Conservation (phyloP, 2,797 vertebrate genomes). For the Balearica regulorum region DNA sequence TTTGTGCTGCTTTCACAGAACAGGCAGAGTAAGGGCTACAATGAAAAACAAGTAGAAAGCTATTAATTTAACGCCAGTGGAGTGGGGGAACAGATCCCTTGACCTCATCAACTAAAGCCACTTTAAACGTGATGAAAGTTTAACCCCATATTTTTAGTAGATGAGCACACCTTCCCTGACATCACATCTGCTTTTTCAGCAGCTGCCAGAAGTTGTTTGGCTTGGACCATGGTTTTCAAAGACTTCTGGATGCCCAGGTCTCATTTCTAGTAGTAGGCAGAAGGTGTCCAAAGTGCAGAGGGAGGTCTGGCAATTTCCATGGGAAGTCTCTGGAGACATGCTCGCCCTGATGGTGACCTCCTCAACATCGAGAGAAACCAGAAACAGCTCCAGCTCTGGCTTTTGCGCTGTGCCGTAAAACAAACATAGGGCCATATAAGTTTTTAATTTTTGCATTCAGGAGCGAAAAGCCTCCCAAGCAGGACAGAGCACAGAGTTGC, state of each 20-base stretch:
- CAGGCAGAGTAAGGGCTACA: neutral
- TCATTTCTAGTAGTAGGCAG: neutral
- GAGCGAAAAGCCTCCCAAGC: neutral
- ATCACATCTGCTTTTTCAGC: neutral
- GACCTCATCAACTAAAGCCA: neutral
- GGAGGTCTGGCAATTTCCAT: neutral
- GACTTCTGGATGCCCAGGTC: neutral
- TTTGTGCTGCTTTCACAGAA: neutral
- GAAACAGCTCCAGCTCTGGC: neutral
- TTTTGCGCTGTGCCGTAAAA: neutral
- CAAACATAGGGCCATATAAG: neutral
- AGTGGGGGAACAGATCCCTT: neutral
- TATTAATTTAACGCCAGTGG: neutral
- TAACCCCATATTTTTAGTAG: neutral
- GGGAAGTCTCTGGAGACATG: neutral
- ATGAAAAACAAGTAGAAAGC: neutral
- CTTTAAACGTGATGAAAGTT: neutral
- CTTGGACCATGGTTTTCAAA: neutral
- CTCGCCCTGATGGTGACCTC: neutral
- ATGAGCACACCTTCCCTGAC: neutral
- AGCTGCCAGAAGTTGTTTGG: neutral
- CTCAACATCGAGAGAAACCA: neutral
- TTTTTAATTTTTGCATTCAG: neutral
- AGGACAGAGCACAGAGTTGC: neutral
- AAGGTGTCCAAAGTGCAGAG: neutral